Evolutionary conservation across 1,140 invertebrate species (phyloP).

Genomic region (Drosophila tristis): DNA sequence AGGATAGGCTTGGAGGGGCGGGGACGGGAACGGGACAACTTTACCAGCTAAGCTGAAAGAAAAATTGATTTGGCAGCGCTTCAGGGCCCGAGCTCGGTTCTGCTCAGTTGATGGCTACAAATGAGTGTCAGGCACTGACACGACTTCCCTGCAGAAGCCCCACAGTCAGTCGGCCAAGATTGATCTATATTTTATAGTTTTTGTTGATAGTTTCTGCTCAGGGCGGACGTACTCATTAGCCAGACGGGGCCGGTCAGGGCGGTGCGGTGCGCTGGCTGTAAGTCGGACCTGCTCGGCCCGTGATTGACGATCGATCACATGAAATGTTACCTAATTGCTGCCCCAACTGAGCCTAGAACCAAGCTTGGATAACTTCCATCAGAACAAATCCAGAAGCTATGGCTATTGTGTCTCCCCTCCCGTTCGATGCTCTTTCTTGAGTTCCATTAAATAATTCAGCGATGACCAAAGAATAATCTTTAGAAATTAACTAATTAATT

Average conservation of each 20-base stretch:
- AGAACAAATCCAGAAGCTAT: background rate
- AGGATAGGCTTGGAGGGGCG: background rate
- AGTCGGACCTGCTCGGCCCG: slow-evolving; percentile 11
- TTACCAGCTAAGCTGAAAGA: slow-evolving; percentile 43
- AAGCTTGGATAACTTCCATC: background rate
- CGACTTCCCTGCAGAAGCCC: slow-evolving; percentile 44
- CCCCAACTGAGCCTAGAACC: background rate
- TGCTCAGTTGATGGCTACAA: slow-evolving; percentile 51
- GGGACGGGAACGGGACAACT: background rate
- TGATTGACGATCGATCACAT: slow-evolving; percentile 44
- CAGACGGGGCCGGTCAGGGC: slow-evolving; percentile 2
- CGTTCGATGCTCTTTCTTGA: too few relatives aligned
- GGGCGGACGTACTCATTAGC: slow-evolving; percentile 38
- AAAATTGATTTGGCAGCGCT: slow-evolving; percentile 57
- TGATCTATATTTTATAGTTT: slow-evolving; percentile 61
- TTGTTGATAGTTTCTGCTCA: slow-evolving; percentile 45
- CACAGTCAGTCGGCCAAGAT: slow-evolving; percentile 37
- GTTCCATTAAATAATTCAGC: too few relatives aligned
- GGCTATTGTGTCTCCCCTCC: too few relatives aligned
- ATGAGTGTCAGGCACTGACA: slow-evolving; percentile 48
- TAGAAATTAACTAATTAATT: too few relatives aligned
- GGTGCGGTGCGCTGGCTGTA: slow-evolving; percentile 22
- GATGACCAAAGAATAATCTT: too few relatives aligned
- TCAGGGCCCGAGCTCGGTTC: slow-evolving; percentile 21
- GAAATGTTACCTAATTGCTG: slow-evolving; percentile 39